phyloP scores from a whole-genome alignment of 1,140 invertebrate genomes.

The Lucilia sericata region DNA sequence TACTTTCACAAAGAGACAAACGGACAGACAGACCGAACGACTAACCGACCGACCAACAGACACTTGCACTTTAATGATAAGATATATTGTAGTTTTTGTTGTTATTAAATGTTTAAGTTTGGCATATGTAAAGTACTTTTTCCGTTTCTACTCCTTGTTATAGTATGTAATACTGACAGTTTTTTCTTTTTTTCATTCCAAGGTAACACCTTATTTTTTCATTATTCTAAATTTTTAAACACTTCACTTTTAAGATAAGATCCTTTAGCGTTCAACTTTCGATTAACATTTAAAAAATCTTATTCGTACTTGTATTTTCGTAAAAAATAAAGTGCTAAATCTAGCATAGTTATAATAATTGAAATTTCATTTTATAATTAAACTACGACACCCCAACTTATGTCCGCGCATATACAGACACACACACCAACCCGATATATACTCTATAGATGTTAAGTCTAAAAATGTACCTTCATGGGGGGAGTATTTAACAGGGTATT shows the following conservation, averaged over 20 bases:
- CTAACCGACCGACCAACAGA: no score
- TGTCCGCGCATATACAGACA: background rate
- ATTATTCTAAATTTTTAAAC: background rate
- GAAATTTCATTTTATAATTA: background rate
- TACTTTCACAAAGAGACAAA: background rate
- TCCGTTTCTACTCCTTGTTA: background rate
- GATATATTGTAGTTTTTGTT: background rate
- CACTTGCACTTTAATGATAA: background rate
- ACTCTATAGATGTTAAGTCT: background rate
- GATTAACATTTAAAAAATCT: background rate
- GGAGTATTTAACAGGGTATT: background rate
- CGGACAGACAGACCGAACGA: no score
- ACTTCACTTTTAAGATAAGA: background rate
- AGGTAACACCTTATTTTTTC: background rate
- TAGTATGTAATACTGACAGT: background rate
- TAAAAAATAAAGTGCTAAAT: background rate
- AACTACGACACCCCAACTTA: background rate
- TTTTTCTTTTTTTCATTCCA: background rate
- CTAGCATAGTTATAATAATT: background rate
- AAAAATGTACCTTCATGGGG: background rate
- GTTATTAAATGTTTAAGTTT: background rate
- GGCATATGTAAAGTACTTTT: background rate
- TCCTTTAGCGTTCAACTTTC: background rate
- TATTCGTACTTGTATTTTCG: background rate
- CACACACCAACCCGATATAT: background rate